phyloP scores from a whole-genome alignment of 2,113 vertebrate genomes.

The Corythornis vintsioides region DNA sequence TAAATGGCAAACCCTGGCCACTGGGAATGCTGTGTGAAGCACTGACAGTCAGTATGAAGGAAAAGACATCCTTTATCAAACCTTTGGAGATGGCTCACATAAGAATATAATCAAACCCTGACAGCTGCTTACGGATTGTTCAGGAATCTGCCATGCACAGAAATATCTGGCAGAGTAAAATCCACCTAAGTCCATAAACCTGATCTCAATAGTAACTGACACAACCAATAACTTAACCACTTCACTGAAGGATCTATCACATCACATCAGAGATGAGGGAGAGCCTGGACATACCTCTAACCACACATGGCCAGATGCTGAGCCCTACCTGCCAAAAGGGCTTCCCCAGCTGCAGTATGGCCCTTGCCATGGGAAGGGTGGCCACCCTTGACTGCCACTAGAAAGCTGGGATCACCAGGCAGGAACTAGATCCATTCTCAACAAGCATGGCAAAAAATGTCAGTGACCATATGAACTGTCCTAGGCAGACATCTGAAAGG shows the following conservation, averaged over 20 bases:
- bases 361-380: not conserved
- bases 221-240: not conserved
- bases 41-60: not conserved
- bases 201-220: not conserved
- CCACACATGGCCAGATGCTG: not conserved
- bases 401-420: not conserved
- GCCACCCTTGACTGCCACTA: not conserved
- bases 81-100: not conserved
- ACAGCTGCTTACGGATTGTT: not conserved
- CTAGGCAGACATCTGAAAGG: not conserved
- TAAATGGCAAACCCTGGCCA: not conserved
- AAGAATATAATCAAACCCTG: not conserved
- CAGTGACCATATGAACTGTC: not conserved
- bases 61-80: not conserved
- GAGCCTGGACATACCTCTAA: not conserved
- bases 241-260: not conserved
- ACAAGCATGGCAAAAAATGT: not conserved
- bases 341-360: not conserved
- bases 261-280: not conserved
- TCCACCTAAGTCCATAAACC: not conserved
- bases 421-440: not conserved
- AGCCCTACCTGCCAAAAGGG: not conserved
- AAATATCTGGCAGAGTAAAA: not conserved
- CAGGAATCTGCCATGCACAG: not conserved
- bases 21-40: not conserved